Evolutionary conservation across 2,113 vertebrate genomes (phyloP).

Genomic region (Erythrolamprus reginae): DNA sequence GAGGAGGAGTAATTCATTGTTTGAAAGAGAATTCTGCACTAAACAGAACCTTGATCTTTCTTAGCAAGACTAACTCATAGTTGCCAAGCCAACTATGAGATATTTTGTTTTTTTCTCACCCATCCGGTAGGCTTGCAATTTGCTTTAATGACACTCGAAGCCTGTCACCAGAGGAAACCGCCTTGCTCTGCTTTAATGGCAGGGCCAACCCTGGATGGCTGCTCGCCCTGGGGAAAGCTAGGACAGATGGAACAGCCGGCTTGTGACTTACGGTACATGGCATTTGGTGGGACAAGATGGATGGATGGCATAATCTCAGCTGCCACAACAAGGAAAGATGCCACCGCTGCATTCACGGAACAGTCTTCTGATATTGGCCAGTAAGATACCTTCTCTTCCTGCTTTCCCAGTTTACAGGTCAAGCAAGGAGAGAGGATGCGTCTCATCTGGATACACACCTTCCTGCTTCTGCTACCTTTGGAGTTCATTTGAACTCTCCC

Average conservation of each 20-base stretch:
- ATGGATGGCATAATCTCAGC: conserved; percentile 1
- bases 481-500: neutral
- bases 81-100: neutral
- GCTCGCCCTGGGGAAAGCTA: neutral
- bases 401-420: neutral
- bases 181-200: neutral
- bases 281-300: neutral
- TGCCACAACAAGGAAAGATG: conserved; percentile 4
- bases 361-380: neutral
- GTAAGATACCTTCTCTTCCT: neutral
- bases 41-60: neutral
- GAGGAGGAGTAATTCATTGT: too few relatives aligned
- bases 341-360: neutral
- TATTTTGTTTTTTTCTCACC: neutral
- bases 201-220: neutral
- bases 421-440: neutral
- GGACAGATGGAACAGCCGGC: neutral
- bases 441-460: neutral
- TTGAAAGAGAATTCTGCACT: neutral
- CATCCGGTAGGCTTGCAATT: neutral
- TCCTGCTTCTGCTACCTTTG: neutral
- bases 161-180: neutral
- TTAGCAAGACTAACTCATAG: neutral
- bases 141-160: neutral
- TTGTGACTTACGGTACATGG: neutral